Base-by-base conservation (phyloP, 2,888 invertebrate species). In the Drosophila dives region DNA sequence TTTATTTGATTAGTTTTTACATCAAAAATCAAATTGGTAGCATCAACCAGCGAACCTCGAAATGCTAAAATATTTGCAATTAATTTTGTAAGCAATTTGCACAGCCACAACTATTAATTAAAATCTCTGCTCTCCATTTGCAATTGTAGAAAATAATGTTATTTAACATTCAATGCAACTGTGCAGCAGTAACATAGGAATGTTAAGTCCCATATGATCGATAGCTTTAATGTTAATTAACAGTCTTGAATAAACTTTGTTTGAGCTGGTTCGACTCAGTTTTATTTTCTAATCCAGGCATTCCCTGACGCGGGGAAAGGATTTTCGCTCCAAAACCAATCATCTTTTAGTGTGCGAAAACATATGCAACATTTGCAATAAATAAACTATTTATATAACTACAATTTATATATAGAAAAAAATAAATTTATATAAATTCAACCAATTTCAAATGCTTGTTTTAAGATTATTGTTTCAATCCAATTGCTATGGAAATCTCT, bases 1-100 rank as follows among this genome's bases (percentile, higher is more conserved):
- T 72, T 69, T 66, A 75, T 77, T 77, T 72, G 74, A 77, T 81
- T 81, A 75, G 81, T 75, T 80, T 67, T 68, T 62, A 74, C 68
- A 80, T 61, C 70, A 67, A 70, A 66, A 70, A 56, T 75, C 66
- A 69, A 72, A 72, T 63, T 64, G 58, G 15, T 20, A 56, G 20
- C 34, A 15, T 4, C 11, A 17, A 29, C 10, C 7, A 26, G 49
- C 49, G 5, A 29, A 26, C 7, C 23, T 10, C 10, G 4, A 29
- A 26, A n/a, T 32, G 26, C 26, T 11, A 17, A 45, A 36, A 36
- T 2, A 11, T 54, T 15, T 29, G 23, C 11, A 36, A 7, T 36
- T 23, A 10, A 54, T 20, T 33, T 32, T 51, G 7, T 23, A 20
- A 12, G 42, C 20, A 45, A 23, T 12, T n/a, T 40, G n/a, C n/a